phyloP scores from a whole-genome alignment of 2,113 vertebrate species.

The Mystacornis crossleyi region DNA sequence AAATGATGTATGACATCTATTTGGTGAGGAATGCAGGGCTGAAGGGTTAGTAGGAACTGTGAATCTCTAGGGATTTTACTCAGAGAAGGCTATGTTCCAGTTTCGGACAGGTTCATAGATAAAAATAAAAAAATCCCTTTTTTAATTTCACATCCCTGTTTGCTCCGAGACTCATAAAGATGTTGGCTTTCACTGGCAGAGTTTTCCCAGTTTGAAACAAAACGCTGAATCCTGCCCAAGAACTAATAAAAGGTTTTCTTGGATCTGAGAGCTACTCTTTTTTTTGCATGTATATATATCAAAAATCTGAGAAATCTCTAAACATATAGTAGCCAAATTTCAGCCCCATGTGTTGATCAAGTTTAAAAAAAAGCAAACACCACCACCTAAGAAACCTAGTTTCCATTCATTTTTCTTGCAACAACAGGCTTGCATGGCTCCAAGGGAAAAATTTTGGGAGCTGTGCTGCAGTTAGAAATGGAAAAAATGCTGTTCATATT shows the following conservation, averaged over 20 bases:
- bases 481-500: neutral
- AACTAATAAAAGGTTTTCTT: neutral
- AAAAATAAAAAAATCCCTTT: neutral
- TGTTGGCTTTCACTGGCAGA: neutral
- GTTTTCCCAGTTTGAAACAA: neutral
- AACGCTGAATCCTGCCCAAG: neutral
- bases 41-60: constrained; percentile 13
- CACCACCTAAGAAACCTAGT: neutral
- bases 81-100: neutral
- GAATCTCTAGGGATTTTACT: neutral
- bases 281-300: neutral
- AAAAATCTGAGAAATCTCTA: neutral
- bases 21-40: constrained; percentile 8
- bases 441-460: neutral
- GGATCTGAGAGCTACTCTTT: neutral
- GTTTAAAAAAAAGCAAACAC: neutral
- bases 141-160: neutral
- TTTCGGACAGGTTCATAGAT: neutral
- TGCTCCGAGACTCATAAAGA: neutral
- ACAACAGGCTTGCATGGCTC: neutral
- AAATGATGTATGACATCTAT: constrained; percentile 49
- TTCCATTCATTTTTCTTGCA: neutral
- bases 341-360: neutral
- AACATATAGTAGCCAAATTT: neutral
- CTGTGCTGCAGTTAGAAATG: neutral